These are phyloP conservation scores for Machimus rusticus DNA, from an alignment of 2,888 invertebrate species.

Conservation along the genomic window DNA sequence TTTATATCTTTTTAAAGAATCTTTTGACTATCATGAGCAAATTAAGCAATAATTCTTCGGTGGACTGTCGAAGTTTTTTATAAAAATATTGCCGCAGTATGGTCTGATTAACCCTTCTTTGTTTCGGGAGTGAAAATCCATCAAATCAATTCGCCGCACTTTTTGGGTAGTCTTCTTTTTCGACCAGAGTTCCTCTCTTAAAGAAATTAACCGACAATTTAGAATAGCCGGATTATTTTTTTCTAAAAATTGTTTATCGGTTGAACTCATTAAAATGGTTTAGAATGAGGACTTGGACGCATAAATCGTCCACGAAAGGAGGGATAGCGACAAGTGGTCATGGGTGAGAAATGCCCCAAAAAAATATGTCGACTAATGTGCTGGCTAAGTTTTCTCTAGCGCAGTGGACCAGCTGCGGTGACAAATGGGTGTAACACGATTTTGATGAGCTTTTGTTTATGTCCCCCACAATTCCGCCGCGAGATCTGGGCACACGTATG, in stretches of 20 bases:
- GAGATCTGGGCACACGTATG: neutral
- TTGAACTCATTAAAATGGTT: neutral
- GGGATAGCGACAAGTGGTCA: neutral
- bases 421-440: constrained; percentile 45
- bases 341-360: neutral
- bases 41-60: constrained; percentile 23
- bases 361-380: constrained; percentile 40
- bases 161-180: neutral
- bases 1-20: neutral
- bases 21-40: neutral
- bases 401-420: neutral
- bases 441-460: constrained; percentile 48
- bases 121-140: neutral
- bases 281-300: neutral
- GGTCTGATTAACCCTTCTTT: neutral
- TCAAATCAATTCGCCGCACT: constrained; percentile 1
- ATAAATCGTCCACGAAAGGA: constrained; percentile 5
- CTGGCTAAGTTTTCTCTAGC: neutral
- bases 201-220: neutral
- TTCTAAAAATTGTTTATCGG: neutral
- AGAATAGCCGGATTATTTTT: neutral
- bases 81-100: neutral
- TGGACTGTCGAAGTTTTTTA: neutral
- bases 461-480: constrained; percentile 6
- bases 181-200: neutral